phyloP scores from a whole-genome alignment of 2,113 vertebrate genomes.

The Lampris incognitus region DNA sequence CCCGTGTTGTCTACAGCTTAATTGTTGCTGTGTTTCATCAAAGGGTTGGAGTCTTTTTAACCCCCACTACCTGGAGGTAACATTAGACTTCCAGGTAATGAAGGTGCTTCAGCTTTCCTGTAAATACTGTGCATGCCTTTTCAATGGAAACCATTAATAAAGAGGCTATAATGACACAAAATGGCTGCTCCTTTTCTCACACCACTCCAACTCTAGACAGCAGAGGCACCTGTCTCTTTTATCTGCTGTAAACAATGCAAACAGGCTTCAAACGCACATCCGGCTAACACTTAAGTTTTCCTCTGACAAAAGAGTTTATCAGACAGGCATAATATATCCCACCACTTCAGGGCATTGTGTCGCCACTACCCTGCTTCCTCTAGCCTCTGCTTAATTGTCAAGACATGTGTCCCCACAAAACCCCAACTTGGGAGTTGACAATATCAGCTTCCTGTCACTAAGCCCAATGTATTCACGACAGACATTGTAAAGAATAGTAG shows the following conservation, averaged over 20 bases:
- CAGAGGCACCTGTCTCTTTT: constrained; percentile 76
- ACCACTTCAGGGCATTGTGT: constrained; percentile 68
- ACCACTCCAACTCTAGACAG: constrained; percentile 57
- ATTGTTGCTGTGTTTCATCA: constrained; percentile 74
- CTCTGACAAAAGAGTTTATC: constrained; percentile 73
- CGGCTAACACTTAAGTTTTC: constrained; percentile 69
- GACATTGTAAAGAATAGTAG: constrained; percentile 19
- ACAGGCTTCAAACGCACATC: constrained; percentile 74
- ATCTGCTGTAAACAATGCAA: constrained; percentile 74
- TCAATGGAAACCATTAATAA: constrained; percentile 63
- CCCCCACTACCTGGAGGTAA: constrained; percentile 68
- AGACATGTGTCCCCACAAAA: constrained; percentile 66
- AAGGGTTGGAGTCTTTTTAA: constrained; percentile 69
- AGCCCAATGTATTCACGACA: constrained; percentile 32
- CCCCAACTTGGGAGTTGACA: constrained; percentile 58
- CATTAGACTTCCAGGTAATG: constrained; percentile 70
- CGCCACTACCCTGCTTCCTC: constrained; percentile 69
- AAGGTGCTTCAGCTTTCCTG: constrained; percentile 64
- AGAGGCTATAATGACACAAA: constrained; percentile 72
- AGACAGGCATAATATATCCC: constrained; percentile 58
- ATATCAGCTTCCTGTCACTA: constrained; percentile 60
- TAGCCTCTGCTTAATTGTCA: constrained; percentile 59
- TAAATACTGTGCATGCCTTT: constrained; percentile 66
- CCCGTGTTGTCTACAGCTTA: constrained; percentile 59
- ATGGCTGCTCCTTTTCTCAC: constrained; percentile 61